Conservation (phyloP, 2,113 vertebrate species). For the Oreotragus oreotragus region DNA sequence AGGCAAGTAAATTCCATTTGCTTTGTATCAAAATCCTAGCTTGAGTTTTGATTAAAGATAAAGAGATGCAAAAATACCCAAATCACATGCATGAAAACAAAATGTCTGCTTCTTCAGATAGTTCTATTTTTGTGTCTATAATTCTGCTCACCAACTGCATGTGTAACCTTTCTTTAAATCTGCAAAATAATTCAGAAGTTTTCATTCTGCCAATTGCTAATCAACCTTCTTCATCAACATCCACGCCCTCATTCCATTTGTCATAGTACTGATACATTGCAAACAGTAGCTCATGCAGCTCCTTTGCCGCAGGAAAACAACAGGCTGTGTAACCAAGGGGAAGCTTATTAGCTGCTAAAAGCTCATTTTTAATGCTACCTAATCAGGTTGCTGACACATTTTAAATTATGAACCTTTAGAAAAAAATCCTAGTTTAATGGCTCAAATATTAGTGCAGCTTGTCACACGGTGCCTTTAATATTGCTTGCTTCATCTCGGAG, state of each 20-base stretch:
- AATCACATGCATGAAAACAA: constrained; percentile 72
- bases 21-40: constrained; percentile 42
- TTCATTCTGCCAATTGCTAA: constrained; percentile 70
- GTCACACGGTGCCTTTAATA: constrained; percentile 47
- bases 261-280: constrained; percentile 31
- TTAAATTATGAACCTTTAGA: constrained; percentile 56
- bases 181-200: constrained; percentile 73
- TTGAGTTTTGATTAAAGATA: constrained; percentile 67
- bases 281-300: constrained; percentile 52
- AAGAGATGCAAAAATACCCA: constrained; percentile 72
- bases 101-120: constrained; percentile 68
- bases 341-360: constrained; percentile 67
- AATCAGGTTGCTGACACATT: constrained; percentile 47
- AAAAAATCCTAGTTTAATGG: constrained; percentile 46
- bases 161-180: constrained; percentile 72
- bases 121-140: constrained; percentile 68
- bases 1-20: constrained; percentile 40
- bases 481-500: constrained; percentile 27
- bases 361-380: constrained; percentile 66
- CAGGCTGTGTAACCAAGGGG: constrained; percentile 56
- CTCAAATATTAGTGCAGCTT: constrained; percentile 50
- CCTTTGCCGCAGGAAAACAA: constrained; percentile 58
- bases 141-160: constrained; percentile 72
- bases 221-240: constrained; percentile 70
- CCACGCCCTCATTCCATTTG: constrained; percentile 64